Base-by-base conservation (phyloP, 2,888 invertebrate genomes). In the Atherix ibis region DNA sequence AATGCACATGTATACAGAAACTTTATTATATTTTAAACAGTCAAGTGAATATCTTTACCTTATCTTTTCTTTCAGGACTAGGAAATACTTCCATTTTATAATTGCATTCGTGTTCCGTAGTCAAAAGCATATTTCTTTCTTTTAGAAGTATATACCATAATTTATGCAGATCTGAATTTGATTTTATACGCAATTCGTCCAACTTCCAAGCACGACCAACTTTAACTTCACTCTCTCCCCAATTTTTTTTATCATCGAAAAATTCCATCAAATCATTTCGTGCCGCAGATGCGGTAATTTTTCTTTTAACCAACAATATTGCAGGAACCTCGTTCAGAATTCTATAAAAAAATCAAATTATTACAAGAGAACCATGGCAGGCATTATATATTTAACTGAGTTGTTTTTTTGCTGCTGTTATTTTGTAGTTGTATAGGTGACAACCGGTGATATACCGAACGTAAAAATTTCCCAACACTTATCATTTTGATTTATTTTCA, bases 111-210 rank as follows among this genome's bases (percentile, higher is more conserved):
- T 85, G 72, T 62, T 94, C 87, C 95, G 97, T 94, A 2, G 97
- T 95, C 42, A 88, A 61, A 13, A 98, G 65, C 95, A 97, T 95
- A 58, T 99, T 98, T 35, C 79, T 70, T 62, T 99, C 98, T 64
- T 97, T 99, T 34, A 95, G 62, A 36, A 98, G 64, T 12, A 73
- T 52, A 51, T 69, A 94, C 97, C 98, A 98, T 38, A 98, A 63
- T 64, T 97, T 94, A 56, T 98, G 98, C 37, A 98, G 68, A 61
- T 98, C 98, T 32, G 75, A 67, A 55, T 94, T 97, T 30, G 89
- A 89, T 62, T 97, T 98, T 31, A 95, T 72, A 49, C 98, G 68
- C 14, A 98, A 64, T 58, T 98, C 98, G 43, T 92, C 92, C 36
- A 67, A 58, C 40, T 65, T 76, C 95, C 95, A 97, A 4, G 83